Evolutionary conservation across 2,113 vertebrate genomes (phyloP).

Genomic region (Chaetops frenatus): DNA sequence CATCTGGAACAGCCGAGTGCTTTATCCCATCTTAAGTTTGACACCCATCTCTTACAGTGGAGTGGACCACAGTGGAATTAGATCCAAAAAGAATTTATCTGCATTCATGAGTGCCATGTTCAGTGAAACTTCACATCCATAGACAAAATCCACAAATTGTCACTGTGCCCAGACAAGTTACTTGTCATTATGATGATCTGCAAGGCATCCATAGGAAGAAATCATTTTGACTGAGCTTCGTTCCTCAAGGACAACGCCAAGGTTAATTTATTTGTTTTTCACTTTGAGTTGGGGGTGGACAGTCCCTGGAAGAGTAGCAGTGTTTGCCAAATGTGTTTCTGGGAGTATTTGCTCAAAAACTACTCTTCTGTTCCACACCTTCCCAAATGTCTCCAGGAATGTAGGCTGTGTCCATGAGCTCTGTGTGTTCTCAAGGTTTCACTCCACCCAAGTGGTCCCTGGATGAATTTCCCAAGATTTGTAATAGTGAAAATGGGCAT

Average conservation of each 20-base stretch:
- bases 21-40: neutral
- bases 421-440: neutral
- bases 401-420: neutral
- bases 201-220: constrained; percentile 50
- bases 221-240: constrained; percentile 60
- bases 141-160: constrained; percentile 64
- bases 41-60: constrained; percentile 11
- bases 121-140: constrained; percentile 51
- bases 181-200: constrained; percentile 56
- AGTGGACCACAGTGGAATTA: constrained; percentile 8
- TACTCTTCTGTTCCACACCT: neutral
- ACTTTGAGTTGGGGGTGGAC: constrained; percentile 50
- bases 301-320: constrained; percentile 42
- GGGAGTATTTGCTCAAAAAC: neutral
- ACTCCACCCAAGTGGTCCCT: neutral
- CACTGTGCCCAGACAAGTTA: constrained; percentile 69
- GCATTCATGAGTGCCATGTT: neutral
- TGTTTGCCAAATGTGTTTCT: neutral
- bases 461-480: neutral
- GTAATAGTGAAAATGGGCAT: neutral
- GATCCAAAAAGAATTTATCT: constrained; percentile 45
- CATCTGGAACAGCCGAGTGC: neutral
- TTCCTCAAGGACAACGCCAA: constrained; percentile 68
- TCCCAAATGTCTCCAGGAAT: neutral
- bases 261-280: constrained; percentile 66